Conservation (phyloP, 1,140 invertebrate species). For the Branchinecta lindahli region DNA sequence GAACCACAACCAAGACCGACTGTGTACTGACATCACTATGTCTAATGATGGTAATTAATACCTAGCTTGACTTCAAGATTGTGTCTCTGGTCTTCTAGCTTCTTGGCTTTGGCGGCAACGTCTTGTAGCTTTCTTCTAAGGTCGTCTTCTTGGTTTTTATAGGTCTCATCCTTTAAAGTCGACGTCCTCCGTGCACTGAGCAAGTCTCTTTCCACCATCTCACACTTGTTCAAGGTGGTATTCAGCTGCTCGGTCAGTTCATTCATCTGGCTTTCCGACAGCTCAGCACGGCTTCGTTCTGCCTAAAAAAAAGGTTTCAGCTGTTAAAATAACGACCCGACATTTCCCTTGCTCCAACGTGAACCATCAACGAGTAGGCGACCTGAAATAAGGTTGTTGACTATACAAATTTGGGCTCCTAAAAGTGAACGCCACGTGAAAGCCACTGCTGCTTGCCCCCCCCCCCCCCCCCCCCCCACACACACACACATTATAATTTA, state of each 20-base stretch:
- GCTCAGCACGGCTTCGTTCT: background rate
- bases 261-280: background rate
- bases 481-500: too few relatives aligned
- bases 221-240: background rate
- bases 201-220: background rate
- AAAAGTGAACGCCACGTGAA: too few relatives aligned
- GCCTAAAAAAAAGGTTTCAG: background rate
- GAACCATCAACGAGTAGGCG: too few relatives aligned
- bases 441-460: too few relatives aligned
- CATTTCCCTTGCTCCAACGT: too few relatives aligned
- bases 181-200: background rate
- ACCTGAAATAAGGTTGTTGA: too few relatives aligned
- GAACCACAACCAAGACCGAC: too few relatives aligned
- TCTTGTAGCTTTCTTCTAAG: background rate
- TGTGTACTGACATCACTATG: too few relatives aligned
- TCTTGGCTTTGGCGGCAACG: background rate
- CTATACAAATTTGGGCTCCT: too few relatives aligned
- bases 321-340: too few relatives aligned
- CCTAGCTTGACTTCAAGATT: background rate
- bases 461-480: too few relatives aligned
- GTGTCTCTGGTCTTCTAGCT: background rate
- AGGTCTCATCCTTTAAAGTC: background rate
- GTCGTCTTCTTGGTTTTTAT: background rate
- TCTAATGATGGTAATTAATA: background rate
- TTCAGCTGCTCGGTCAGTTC: conserved; percentile 5